phyloP scores from a whole-genome alignment of 64 coral and sea anemone species.

The Astreopora myriophthalma region DNA sequence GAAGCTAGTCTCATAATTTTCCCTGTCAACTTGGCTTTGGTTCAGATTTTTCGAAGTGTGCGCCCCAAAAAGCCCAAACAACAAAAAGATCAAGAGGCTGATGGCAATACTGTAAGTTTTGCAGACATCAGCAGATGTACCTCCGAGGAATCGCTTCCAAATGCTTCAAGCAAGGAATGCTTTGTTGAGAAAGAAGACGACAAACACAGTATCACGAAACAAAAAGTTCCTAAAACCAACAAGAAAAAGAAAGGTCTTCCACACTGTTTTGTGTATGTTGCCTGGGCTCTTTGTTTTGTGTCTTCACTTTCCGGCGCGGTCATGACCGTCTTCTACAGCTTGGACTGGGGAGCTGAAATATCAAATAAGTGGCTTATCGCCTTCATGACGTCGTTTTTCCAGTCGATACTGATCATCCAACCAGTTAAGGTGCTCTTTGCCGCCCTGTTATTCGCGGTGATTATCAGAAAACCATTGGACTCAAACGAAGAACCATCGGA shows the following conservation, averaged over 20 bases:
- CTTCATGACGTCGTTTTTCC: slow-evolving; percentile 86
- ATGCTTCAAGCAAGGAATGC: background rate
- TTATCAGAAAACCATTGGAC: slow-evolving; percentile 85
- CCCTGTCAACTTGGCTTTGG: slow-evolving; percentile 86
- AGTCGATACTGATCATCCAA: slow-evolving; percentile 88
- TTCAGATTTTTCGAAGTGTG: slow-evolving; percentile 91
- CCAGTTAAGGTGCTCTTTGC: slow-evolving; percentile 84
- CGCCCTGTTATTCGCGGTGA: slow-evolving; percentile 77
- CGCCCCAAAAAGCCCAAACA: slow-evolving; percentile 61
- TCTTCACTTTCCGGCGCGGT: slow-evolving; percentile 38
- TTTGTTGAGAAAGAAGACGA: background rate
- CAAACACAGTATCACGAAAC: background rate
- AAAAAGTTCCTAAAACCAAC: background rate
- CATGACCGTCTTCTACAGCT: slow-evolving; percentile 92
- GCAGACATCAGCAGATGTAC: slow-evolving; percentile 9
- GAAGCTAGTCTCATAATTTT: slow-evolving; percentile 91
- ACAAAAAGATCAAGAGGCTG: background rate
- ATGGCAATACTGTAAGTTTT: background rate
- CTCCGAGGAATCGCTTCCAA: background rate
- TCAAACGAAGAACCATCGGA: slow-evolving; percentile 27
- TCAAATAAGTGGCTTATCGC: slow-evolving; percentile 90
- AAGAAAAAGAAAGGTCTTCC: slow-evolving; percentile 74
- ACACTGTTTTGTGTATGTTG: slow-evolving; percentile 74
- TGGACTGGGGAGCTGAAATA: slow-evolving; percentile 83
- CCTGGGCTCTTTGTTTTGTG: slow-evolving; percentile 67